Base-by-base conservation (phyloP, 2,888 invertebrate genomes). In the Lasioglossum oenotherae region DNA sequence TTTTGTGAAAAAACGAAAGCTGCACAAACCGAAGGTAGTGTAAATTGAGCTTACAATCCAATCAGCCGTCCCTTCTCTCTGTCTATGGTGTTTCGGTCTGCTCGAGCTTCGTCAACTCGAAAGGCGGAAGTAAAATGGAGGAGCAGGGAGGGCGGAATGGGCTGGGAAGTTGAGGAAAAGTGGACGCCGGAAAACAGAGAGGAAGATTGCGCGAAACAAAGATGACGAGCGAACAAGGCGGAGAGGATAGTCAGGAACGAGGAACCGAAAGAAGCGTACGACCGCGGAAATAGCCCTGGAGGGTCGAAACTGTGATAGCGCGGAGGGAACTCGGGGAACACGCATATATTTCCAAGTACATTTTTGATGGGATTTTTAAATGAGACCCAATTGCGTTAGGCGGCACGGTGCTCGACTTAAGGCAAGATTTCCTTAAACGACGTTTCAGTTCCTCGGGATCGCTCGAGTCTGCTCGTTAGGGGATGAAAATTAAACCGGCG, bases 301-400 rank as follows among this genome's bases (percentile, higher is more conserved):
- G 81, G 86, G 87, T 82, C 80, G 81, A 79, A 81, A 81, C 76
- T 79, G 85, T 31, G 82, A 88, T 27, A 77, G 72, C 27, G 72
- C 19, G 72, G 19, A 72, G 74, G 81, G 73, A 75, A 81, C 49
- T 71, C 81, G 64, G 76, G 76, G 67, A 16, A 85, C 87, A 89
- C 81, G 82, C 82, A 86, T 88, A 89, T 89, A 89, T 91, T 85
- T 86, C 87, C 90, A 91, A 91, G 92, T 93, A 91, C 88, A 92
- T 92, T 93, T 93, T 94, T 94, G 94, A 95, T 94, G 94, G 93
- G 93, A 94, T 95, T 95, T 95, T 95, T 93, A 95, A 95, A 94
- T 93, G 94, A 94, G 93, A 92, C 91, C 91, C 94, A 95, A 95
- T 95, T 94, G 94, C 93, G 94, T 95, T 94, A 94, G 95, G 93